Evolutionary conservation across 2,113 vertebrate species (phyloP).

Genomic region (Uria lomvia): DNA sequence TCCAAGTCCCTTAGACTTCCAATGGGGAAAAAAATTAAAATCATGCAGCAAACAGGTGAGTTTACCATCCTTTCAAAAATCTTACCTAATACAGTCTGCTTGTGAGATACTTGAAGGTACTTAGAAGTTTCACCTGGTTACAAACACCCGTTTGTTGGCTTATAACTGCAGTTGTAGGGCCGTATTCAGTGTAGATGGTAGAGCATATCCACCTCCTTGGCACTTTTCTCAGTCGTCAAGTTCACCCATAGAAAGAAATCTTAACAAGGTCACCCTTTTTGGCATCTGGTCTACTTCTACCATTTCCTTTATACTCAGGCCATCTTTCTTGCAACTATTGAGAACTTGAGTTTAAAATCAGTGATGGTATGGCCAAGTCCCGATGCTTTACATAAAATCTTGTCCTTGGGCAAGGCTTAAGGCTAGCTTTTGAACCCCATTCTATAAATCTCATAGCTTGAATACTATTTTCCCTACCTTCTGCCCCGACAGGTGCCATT

Average conservation of each 20-base stretch:
- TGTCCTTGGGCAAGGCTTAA: neutral
- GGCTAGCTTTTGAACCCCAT: neutral
- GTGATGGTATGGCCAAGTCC: neutral
- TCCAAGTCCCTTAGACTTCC: neutral
- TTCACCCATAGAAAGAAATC: neutral
- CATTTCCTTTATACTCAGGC: neutral
- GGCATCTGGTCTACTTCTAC: neutral
- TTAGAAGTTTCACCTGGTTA: neutral
- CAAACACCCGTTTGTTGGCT: neutral
- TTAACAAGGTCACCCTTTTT: neutral
- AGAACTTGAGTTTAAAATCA: neutral
- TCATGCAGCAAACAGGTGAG: neutral
- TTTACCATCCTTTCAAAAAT: neutral
- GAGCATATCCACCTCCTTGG: neutral
- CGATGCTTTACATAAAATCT: neutral
- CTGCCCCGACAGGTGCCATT: neutral
- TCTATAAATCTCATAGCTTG: neutral
- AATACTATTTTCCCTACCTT: neutral
- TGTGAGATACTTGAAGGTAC: neutral
- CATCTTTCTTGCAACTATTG: neutral
- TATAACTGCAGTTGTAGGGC: neutral
- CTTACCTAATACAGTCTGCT: neutral
- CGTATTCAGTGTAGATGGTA: neutral
- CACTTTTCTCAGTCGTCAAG: neutral
- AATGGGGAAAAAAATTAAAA: neutral